A percentile compares a stretch with the other conserved stretches of the same genome.
Evolutionary conservation across 2,888 invertebrate species (phyloP).

Genomic region (Anthoptus insignis): DNA sequence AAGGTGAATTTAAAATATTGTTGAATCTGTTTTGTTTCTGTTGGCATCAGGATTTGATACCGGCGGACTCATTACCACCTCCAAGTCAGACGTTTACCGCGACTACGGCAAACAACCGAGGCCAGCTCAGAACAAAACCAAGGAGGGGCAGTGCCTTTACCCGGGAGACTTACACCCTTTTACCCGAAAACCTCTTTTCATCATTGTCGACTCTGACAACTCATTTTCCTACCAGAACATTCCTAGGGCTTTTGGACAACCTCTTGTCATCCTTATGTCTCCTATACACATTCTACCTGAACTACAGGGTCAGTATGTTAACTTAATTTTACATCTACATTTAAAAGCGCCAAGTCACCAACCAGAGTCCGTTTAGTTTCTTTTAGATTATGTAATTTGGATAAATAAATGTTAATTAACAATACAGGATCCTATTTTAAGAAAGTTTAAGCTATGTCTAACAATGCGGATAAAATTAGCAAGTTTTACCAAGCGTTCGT

Average conservation of each 20-base stretch:
- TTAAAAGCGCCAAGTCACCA: too few species aligned
- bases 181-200: conserved; percentile 96
- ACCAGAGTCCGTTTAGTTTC: too few species aligned
- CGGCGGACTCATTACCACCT: conserved; percentile 96
- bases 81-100: conserved; percentile 91
- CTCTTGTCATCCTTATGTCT: conserved; percentile 97
- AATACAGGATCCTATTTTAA: too few species aligned
- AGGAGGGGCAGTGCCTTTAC: conserved; percentile 94
- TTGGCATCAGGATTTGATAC: conserved; percentile 83
- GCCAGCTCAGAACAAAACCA: conserved; percentile 58
- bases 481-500: too few species aligned
- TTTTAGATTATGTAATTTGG: too few species aligned
- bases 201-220: conserved; percentile 98
- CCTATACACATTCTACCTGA: conserved; percentile 96
- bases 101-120: conserved; percentile 45
- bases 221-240: conserved; percentile 97
- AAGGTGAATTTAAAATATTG: too few species aligned
- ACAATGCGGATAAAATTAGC: too few species aligned
- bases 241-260: conserved; percentile 96
- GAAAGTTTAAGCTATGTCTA: too few species aligned
- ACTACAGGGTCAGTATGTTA: conserved; percentile 89
- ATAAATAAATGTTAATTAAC: too few species aligned
- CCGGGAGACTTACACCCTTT: conserved; percentile 98
- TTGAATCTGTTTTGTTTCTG: too few species aligned
- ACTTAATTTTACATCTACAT: not conserved